Evolutionary conservation across 2,797 vertebrate species (phyloP), one percentile per base, ranked within the genome.

Genomic region (Harpagifer antarcticus): DNA sequence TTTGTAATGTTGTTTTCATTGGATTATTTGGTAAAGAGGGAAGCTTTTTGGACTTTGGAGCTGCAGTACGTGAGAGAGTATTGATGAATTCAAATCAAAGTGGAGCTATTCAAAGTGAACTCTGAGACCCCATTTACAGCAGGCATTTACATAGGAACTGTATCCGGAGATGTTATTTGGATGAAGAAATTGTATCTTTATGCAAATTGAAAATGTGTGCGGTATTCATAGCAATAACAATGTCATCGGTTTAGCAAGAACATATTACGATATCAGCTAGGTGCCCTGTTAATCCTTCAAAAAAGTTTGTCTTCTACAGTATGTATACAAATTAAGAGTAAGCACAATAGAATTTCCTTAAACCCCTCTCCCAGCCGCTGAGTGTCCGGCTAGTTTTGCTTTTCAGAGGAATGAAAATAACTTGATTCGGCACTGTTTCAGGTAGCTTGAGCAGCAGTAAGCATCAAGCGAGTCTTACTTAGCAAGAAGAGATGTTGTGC

Each of bases 81-180:
- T 37, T 12, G 16, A 62, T 66, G 33, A 58, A 48, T 45, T 12
- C 3, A 58, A 47, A 47, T 47, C n/a, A n/a, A 62, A 61, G 47
- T 15, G 9, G 3, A 43, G 47, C 15, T 27, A 1, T 6, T 16
- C 47, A 63, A 68, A 37, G 48, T 42, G 17, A 56, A 33, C 40
- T 52, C 33, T 8, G 31, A 55, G 17, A 45, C 3, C 11, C 3
- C n/a, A 49, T 74, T 72, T 52, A 56, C 42, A 45, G 11, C 4
- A 31, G 12, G 8, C 23, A 59, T 45, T 40, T 13, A n/a, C 3
- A 16, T 57, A 12, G 3, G n/a, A 62, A 44, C 3, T 67, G 43
- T 31, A 27, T 50, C 3, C 15, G 2, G 3, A 23, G 49, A 5
- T 45, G 13, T 3, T 27, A 17, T 20, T 9, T 23, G 11, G 14